phyloP scores from a whole-genome alignment of 1,140 invertebrate genomes.

The Dinoponera quadriceps region DNA sequence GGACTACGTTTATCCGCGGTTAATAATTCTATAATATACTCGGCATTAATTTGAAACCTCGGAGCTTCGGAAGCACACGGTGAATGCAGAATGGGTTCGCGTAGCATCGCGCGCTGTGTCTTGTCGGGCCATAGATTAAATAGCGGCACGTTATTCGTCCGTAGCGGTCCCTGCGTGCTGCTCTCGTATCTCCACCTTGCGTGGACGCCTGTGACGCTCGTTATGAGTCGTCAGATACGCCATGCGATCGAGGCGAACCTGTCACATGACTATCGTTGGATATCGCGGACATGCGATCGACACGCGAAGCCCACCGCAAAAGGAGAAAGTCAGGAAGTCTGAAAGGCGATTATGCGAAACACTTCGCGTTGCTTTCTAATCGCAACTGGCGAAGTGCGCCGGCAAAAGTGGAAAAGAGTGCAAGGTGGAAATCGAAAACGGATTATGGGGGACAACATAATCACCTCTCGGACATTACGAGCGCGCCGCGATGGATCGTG shows the following conservation, averaged over 20 bases:
- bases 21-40: constrained; percentile 21
- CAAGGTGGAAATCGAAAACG: not conserved
- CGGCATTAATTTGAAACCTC: constrained; percentile 2
- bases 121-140: constrained; percentile 68
- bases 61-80: constrained; percentile 44
- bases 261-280: constrained; percentile 42
- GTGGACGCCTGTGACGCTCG: constrained; percentile 17
- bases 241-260: constrained; percentile 20
- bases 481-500: not conserved
- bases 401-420: not conserved
- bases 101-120: constrained; percentile 55
- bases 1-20: not conserved
- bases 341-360: constrained; percentile 8
- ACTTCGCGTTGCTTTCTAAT: constrained; percentile 44
- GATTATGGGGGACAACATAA: not conserved
- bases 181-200: constrained; percentile 39
- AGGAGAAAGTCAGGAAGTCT: constrained; percentile 32
- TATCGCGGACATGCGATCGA: constrained; percentile 36
- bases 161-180: constrained; percentile 18
- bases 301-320: constrained; percentile 1
- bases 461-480: not conserved
- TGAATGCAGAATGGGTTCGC: constrained; percentile 62
- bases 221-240: constrained; percentile 38
- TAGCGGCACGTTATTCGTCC: constrained; percentile 61
- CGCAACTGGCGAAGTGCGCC: not conserved